Evolutionary conservation across 2,113 vertebrate species (phyloP), one percentile per base, ranked within the genome.

Genomic region (Oplegnathus fasciatus): DNA sequence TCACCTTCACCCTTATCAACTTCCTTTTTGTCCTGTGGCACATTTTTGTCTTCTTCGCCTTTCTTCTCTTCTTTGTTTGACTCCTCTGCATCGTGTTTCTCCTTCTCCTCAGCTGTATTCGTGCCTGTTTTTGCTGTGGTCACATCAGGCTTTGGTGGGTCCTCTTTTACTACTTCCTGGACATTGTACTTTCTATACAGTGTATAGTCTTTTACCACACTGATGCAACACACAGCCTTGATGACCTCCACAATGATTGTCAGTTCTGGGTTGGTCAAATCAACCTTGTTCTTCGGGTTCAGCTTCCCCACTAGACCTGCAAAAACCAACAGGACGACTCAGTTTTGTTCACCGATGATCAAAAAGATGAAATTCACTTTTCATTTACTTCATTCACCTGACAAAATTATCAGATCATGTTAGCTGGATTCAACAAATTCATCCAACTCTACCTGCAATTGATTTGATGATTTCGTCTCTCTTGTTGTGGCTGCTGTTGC

Each of bases 211-310:
- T 91, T 96, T 26, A 98, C 97, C 75, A 99, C 98, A 40, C 98
- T 98, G 92, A 98, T 66, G 86, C 98, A 99, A 82, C 98, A 99
- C 84, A 99, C 97, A 0, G 86, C 94, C 92, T 97, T 99, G 88
- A 99, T 99, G 88, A 99, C 97, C 95, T 99, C 98, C 60, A 99
- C 96, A 15, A 99, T 97, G 85, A 99, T 87, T 4, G 96, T 98
- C 86, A 97, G 97, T 18, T 99, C 95, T 1, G 98, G 98, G 79
- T 97, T 97, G 44, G 95, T 97, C 86, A 99, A 95, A 89, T 99
- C 96, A 2, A 99, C 98, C 86, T 97, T 99, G 92, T 99, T 99
- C 90, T 97, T 96, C 0, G 97, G 96, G 90, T 99, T 99, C 90
- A 98, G 92, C 82, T 95, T 96, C 72, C 95, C 96, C 66, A 99